A percentile compares a stretch with the other conserved stretches of the same genome.
Evolutionary conservation across 2,113 vertebrate species (phyloP).

Genomic region (Choloepus hoffmanni): DNA sequence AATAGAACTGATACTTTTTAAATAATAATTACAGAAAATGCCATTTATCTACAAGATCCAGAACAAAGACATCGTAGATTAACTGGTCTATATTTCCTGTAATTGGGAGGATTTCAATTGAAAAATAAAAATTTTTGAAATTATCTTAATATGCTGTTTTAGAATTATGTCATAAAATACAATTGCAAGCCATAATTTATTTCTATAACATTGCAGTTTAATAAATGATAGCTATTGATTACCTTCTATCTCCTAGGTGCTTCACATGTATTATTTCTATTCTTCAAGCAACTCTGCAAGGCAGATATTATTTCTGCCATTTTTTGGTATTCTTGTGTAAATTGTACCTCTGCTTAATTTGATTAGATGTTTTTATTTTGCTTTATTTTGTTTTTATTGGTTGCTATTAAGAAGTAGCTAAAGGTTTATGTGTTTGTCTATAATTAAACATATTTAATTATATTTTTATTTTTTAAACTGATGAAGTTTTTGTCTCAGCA

Average conservation of each 20-base stretch:
- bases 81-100: not conserved
- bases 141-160: not conserved
- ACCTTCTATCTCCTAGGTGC: not conserved
- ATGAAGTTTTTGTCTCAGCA: not conserved
- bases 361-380: not conserved
- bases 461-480: not conserved
- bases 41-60: not conserved
- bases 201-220: not conserved
- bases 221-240: not conserved
- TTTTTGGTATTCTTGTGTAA: not conserved
- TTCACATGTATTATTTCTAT: not conserved
- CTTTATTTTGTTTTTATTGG: not conserved
- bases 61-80: not conserved
- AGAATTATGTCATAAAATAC: not conserved
- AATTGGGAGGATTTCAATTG: not conserved
- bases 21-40: not conserved
- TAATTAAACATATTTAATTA: not conserved
- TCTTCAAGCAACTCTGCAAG: not conserved
- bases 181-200: not conserved
- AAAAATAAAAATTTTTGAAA: not conserved
- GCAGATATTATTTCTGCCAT: not conserved
- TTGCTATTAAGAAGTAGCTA: not conserved
- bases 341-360: not conserved
- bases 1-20: not conserved
- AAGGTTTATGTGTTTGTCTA: not conserved